Evolutionary conservation across 2,888 invertebrate species (phyloP).

Genomic region (Epsilonema sp.): DNA sequence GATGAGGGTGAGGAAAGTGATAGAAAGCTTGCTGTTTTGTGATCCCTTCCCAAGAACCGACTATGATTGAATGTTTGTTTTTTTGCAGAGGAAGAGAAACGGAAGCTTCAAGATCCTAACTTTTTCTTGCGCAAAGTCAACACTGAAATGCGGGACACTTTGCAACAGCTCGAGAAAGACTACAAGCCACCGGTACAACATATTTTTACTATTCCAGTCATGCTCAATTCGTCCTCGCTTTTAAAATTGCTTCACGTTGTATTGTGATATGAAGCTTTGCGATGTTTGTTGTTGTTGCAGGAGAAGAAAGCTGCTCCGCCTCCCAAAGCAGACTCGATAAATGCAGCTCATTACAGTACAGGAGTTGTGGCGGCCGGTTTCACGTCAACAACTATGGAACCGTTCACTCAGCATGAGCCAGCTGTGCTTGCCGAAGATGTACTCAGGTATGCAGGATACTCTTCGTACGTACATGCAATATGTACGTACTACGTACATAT

Average conservation of each 20-base stretch:
- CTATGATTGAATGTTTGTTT: no score
- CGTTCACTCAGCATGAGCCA: constrained; percentile 63
- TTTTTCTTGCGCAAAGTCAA: constrained; percentile 66
- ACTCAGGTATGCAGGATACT: constrained; percentile 11
- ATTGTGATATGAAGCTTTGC: no score
- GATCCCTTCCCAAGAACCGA: no score
- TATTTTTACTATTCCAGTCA: no score
- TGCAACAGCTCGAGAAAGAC: constrained; percentile 63
- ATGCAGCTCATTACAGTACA: constrained; percentile 43
- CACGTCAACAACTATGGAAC: constrained; percentile 84
- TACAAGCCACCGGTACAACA: constrained; percentile 46
- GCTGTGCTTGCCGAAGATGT: constrained; percentile 26
- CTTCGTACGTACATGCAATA: no score
- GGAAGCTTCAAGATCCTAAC: no score
- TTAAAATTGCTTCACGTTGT: no score
- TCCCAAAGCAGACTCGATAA: constrained; percentile 18
- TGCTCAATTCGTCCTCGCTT: no score
- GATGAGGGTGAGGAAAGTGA: no score
- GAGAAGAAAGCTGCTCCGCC: neutral
- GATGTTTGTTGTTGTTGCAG: neutral
- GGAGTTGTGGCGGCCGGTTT: constrained; percentile 90
- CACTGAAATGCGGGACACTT: constrained; percentile 67
- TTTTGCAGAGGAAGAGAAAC: no score
- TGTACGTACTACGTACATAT: no score
- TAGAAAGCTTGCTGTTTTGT: no score